Conservation (phyloP, 1,140 invertebrate species). For the Polypedilum pembai region DNA sequence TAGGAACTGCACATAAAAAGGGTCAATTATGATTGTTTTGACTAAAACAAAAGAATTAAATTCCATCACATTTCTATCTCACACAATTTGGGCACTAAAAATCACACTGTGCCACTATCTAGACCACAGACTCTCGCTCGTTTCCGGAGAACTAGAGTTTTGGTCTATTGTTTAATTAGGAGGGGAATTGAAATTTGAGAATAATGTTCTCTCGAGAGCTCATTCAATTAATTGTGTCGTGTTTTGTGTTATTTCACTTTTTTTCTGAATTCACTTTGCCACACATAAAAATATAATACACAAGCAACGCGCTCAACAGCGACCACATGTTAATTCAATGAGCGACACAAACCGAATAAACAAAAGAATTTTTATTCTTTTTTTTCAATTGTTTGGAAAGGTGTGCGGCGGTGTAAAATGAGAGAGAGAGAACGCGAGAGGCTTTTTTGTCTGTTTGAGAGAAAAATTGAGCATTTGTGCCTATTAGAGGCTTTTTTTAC, state of each 20-base stretch:
- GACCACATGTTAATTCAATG: slow-evolving; percentile 26
- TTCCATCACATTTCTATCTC: too few relatives aligned
- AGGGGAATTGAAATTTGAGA: slow-evolving; percentile 11
- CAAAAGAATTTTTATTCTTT: slow-evolving; percentile 8
- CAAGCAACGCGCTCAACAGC: slow-evolving; percentile 3
- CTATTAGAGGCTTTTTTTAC: background rate
- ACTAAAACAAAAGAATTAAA: too few relatives aligned
- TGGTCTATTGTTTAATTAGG: slow-evolving; percentile 5
- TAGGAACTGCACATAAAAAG: too few relatives aligned
- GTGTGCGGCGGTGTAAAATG: background rate
- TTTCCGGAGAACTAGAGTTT: background rate
- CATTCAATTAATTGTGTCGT: slow-evolving; percentile 15
- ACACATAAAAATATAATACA: background rate
- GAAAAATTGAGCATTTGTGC: background rate
- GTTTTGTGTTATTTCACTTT: background rate
- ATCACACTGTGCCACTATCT: background rate
- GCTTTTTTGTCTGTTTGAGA: background rate
- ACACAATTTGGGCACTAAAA: background rate
- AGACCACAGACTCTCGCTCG: slow-evolving; percentile 3
- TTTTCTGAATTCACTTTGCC: slow-evolving; percentile 2
- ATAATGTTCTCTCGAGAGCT: background rate
- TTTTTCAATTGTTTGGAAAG: slow-evolving; percentile 23
- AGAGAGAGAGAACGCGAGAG: background rate
- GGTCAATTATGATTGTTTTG: too few relatives aligned
- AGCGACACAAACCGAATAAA: slow-evolving; percentile 26